Evolutionary conservation across 2,888 invertebrate species (phyloP).

Genomic region (Helicoverpa assulta): DNA sequence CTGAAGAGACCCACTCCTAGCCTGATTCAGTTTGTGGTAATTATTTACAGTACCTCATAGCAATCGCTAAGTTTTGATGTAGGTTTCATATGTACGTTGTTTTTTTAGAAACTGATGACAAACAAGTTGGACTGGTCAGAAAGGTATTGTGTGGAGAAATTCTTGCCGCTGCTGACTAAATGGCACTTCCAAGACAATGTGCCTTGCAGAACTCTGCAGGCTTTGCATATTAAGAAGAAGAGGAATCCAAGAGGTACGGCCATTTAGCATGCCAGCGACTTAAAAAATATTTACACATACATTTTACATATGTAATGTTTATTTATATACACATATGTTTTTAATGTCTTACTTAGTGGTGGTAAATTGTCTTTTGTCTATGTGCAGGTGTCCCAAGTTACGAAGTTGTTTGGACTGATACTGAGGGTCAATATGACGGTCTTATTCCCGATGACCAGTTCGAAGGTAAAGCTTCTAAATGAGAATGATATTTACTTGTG

Average conservation of each 20-base stretch:
- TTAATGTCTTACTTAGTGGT: no score
- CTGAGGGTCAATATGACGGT: slow-evolving; percentile 88
- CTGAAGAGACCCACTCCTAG: slow-evolving; percentile 92
- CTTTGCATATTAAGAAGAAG: slow-evolving; percentile 82
- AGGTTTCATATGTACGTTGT: background rate
- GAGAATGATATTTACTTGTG: background rate
- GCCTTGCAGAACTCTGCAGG: slow-evolving; percentile 75
- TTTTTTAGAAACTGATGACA: slow-evolving; percentile 91
- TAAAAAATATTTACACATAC: background rate
- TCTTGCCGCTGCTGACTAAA: slow-evolving; percentile 93
- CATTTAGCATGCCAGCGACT: background rate
- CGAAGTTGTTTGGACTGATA: slow-evolving; percentile 93
- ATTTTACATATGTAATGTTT: no score
- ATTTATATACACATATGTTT: no score
- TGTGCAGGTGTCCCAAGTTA: slow-evolving; percentile 91
- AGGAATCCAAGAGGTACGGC: slow-evolving; percentile 87
- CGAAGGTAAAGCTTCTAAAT: slow-evolving; percentile 73
- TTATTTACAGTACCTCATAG: background rate
- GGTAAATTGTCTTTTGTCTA: no score
- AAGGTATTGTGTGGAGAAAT: slow-evolving; percentile 94
- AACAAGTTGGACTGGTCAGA: slow-evolving; percentile 93
- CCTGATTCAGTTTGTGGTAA: slow-evolving; percentile 93
- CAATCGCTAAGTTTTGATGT: background rate
- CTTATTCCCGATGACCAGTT: slow-evolving; percentile 91
- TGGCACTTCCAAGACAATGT: slow-evolving; percentile 92